Conservation (phyloP, 2,888 invertebrate genomes). For the Thysanoteuthis rhombus region DNA sequence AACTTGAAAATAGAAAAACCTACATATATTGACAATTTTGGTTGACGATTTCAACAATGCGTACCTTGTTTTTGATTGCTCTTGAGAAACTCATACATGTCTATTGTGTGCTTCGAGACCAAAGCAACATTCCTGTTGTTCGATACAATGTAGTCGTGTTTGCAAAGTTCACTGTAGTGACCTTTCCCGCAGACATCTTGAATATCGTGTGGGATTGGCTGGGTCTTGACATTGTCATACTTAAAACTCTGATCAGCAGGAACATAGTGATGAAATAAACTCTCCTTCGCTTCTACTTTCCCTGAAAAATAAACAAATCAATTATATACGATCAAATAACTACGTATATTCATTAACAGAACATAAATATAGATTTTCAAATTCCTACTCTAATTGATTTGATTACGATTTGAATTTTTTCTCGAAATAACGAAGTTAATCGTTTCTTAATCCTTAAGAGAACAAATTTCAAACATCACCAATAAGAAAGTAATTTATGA, state of each 20-base stretch:
- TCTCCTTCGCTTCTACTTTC: background rate
- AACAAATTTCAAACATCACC: too few relatives aligned
- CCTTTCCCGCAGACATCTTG: background rate
- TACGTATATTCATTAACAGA: too few relatives aligned
- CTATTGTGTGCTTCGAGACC: background rate
- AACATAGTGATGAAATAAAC: background rate
- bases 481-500: too few relatives aligned
- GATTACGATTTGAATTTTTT: too few relatives aligned
- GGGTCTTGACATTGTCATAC: background rate
- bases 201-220: background rate
- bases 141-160: conserved; percentile 15
- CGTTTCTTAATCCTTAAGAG: too few relatives aligned
- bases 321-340: too few relatives aligned
- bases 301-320: background rate
- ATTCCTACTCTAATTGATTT: too few relatives aligned
- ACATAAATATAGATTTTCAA: too few relatives aligned
- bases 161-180: background rate
- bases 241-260: background rate
- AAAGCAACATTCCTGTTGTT: background rate
- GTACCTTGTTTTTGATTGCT: background rate
- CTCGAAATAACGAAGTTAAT: too few relatives aligned
- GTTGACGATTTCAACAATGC: background rate
- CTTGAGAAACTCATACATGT: background rate
- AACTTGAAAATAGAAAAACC: too few relatives aligned
- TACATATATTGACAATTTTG: too few relatives aligned